Evolutionary conservation across 2,888 invertebrate species (phyloP), one percentile per base, ranked within the genome.

Genomic region (Ophion obscuratus): DNA sequence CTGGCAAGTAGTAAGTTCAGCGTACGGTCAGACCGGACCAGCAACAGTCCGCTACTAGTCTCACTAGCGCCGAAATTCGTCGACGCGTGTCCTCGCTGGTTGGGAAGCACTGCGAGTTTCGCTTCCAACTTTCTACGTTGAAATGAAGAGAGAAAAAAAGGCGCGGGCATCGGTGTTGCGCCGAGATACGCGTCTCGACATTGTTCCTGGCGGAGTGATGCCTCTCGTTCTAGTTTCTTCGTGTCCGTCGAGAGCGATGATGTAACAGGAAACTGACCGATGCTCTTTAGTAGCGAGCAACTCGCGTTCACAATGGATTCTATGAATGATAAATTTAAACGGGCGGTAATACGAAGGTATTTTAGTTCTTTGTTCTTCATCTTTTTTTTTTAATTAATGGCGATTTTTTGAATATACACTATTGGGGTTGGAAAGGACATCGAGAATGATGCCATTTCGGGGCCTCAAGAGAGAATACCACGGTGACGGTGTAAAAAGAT

Each of bases 31-130:
- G 86, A 78, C 77, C 71, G 31, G 59, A 24, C 59, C 44, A 24
- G 67, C 36, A 59, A 75, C 40, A 59, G 47, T n/a, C n/a, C n/a
- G n/a, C n/a, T n/a, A n/a, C n/a, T n/a, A n/a, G n/a, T 66, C 40
- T 20, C 20, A 36, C 40, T 44, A 53, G 36, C 24, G 10, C 20
- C 59, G 76, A 77, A 57, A 74, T 36, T 59, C 17, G 14, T 68
- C 73, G 68, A 24, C 36, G 59, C 14, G 11, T 20, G 20, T 53
- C n/a, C 66, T 53, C 47, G 24, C 59, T 53, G 68, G 79, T 84
- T 90, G 91, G 89, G 91, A 78, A 79, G 85, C 90, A 89, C 90
- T 90, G 91, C 53, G 87, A 87, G 75, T 88, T 89, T 90, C 88
- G 88, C 86, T 62, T n/a, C 59, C 59, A 66, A 81, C 40, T 67